Evolutionary conservation across 2,888 invertebrate species (phyloP).

Genomic region (Pasiphila rectangulata): DNA sequence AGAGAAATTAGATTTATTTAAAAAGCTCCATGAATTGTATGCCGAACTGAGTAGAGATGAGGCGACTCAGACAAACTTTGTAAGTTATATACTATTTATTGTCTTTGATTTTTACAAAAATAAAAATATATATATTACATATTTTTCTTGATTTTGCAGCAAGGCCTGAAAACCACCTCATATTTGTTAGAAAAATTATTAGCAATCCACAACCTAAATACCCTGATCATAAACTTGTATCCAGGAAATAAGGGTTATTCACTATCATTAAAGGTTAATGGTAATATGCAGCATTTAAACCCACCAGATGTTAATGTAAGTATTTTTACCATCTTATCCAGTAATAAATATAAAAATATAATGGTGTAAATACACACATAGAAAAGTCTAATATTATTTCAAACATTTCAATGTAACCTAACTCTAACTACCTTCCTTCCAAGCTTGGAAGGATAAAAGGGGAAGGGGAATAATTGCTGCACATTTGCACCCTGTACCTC

Average conservation of each 20-base stretch:
- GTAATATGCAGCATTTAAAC: slow-evolving; percentile 70
- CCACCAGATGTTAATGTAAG: slow-evolving; percentile 73
- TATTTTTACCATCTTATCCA: too few species aligned
- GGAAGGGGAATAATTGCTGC: too few species aligned
- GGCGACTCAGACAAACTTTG: slow-evolving; percentile 67
- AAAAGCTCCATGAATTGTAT: slow-evolving; percentile 75
- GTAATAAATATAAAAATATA: too few species aligned
- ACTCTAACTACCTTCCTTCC: too few species aligned
- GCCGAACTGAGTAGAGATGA: slow-evolving; percentile 74
- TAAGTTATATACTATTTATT: slow-evolving; percentile 45
- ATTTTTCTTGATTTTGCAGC: slow-evolving; percentile 53
- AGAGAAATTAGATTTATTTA: slow-evolving; percentile 76
- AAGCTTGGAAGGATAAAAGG: too few species aligned
- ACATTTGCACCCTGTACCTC: too few species aligned
- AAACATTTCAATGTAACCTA: too few species aligned
- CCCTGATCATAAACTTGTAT: slow-evolving; percentile 93
- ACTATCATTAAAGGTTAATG: slow-evolving; percentile 82
- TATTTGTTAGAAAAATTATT: slow-evolving; percentile 92
- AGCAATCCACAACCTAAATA: slow-evolving; percentile 91
- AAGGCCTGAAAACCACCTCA: slow-evolving; percentile 83
- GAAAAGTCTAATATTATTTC: too few species aligned
- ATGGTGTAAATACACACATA: too few species aligned
- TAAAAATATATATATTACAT: not conserved
- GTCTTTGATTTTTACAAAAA: not conserved
- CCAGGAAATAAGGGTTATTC: slow-evolving; percentile 96